Conservation (phyloP, 2,888 invertebrate species). For the Exephanes ischioxanthus region DNA sequence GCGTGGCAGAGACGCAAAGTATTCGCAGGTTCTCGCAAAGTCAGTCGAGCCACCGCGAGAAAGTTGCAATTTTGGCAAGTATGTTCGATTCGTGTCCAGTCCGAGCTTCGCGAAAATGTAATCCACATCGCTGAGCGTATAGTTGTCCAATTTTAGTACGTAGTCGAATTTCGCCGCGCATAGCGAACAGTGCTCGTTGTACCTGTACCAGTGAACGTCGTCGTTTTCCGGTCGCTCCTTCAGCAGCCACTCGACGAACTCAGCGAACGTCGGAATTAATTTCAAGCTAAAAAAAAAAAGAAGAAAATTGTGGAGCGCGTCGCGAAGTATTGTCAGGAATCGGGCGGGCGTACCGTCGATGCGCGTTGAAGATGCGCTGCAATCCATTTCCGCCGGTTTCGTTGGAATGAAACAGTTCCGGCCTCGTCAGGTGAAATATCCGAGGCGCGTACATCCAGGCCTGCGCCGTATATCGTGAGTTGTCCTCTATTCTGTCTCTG, state of each 20-base stretch:
- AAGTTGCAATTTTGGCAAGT: constrained; percentile 75
- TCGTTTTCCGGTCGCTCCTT: constrained; percentile 73
- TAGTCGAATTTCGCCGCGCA: constrained; percentile 80
- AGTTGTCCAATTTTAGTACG: constrained; percentile 80
- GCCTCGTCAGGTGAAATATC: constrained; percentile 82
- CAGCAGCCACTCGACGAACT: constrained; percentile 82
- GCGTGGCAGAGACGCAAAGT: constrained; percentile 78
- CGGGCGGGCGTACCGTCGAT: constrained; percentile 75
- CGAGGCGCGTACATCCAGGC: constrained; percentile 81
- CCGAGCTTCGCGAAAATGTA: constrained; percentile 76
- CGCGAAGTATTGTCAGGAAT: neutral
- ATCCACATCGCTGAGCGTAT: constrained; percentile 74
- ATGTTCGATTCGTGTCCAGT: constrained; percentile 65
- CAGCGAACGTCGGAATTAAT: constrained; percentile 81
- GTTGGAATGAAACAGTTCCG: constrained; percentile 78
- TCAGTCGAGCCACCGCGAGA: constrained; percentile 77
- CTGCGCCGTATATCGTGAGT: constrained; percentile 81
- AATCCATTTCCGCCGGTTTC: constrained; percentile 73
- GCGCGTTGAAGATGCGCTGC: constrained; percentile 76
- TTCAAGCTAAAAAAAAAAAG: constrained; percentile 75
- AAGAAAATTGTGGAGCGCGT: constrained; percentile 7
- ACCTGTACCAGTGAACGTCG: constrained; percentile 83
- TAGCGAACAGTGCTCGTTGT: constrained; percentile 80
- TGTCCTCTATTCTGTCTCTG: constrained; percentile 83
- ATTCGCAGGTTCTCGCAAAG: constrained; percentile 79